phyloP scores from a whole-genome alignment of 2,888 invertebrate species.

The Brachypterus glaber region DNA sequence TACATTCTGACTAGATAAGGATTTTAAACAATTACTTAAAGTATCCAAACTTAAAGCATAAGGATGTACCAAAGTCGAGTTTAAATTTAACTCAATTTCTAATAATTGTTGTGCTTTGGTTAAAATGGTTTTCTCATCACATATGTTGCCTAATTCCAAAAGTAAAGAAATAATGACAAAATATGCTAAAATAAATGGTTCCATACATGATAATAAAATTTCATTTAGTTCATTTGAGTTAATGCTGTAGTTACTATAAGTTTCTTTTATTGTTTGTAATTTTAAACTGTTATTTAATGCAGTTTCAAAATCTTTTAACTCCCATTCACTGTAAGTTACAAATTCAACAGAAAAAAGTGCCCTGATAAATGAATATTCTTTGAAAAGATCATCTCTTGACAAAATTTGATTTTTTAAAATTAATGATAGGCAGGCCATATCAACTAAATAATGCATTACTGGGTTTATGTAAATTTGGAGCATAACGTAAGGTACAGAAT shows the following conservation, averaged over 20 bases:
- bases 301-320: no score
- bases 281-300: no score
- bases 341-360: no score
- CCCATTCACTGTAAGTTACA: no score
- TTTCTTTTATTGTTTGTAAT: background rate
- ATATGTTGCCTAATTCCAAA: conserved; percentile 26
- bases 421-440: conserved; percentile 41
- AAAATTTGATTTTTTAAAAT: conserved; percentile 2
- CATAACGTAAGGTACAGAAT: conserved; percentile 60
- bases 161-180: conserved; percentile 42
- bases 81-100: conserved; percentile 43
- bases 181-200: conserved; percentile 55
- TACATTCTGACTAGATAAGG: conserved; percentile 42
- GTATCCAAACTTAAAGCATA: conserved; percentile 66
- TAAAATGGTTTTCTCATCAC: conserved; percentile 46
- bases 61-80: conserved; percentile 48
- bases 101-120: conserved; percentile 50
- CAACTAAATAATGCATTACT: conserved; percentile 56
- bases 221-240: no score
- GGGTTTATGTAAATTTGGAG: conserved; percentile 71
- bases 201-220: no score
- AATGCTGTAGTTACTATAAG: background rate
- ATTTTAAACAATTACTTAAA: conserved; percentile 47
- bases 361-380: no score
- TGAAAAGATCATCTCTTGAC: no score